Evolutionary conservation across 2,888 invertebrate species (phyloP).

Genomic region (Drosophila kambysellisi): DNA sequence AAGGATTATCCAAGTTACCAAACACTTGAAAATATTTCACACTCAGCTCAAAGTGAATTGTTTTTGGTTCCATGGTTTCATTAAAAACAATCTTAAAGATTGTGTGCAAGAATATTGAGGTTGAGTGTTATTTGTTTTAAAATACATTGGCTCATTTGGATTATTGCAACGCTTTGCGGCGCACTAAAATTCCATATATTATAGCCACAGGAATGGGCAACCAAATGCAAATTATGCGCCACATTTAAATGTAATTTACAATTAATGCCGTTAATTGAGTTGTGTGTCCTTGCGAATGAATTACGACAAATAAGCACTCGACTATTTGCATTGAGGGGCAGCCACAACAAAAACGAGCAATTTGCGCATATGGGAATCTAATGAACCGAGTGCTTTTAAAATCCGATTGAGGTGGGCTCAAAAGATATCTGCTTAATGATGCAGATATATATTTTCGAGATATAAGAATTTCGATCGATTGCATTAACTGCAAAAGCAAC

Average conservation of each 20-base stretch:
- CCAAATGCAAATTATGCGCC: slow-evolving; percentile 68
- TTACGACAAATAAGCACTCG: slow-evolving; percentile 48
- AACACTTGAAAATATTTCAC: background rate
- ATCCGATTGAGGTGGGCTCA: slow-evolving; percentile 37
- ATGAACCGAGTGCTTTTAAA: slow-evolving; percentile 45
- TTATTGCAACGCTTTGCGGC: background rate
- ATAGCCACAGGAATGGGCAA: slow-evolving; percentile 45
- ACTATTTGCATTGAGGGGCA: slow-evolving; percentile 41
- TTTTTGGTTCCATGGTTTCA: background rate
- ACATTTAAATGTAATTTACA: slow-evolving; percentile 73
- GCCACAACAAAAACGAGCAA: slow-evolving; percentile 11
- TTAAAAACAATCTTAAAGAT: background rate
- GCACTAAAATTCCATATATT: slow-evolving; percentile 50
- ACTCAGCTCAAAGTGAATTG: background rate
- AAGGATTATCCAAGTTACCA: background rate
- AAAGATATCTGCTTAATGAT: slow-evolving; percentile 32
- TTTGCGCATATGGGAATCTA: slow-evolving; percentile 54
- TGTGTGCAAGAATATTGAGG: background rate
- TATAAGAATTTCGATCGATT: slow-evolving; percentile 22
- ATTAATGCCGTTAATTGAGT: slow-evolving; percentile 73
- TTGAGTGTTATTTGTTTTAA: too few relatives aligned
- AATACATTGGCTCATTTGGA: background rate
- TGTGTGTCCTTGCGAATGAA: slow-evolving; percentile 35
- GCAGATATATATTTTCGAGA: slow-evolving; percentile 6
- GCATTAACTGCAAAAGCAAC: slow-evolving; percentile 32